Percentiles rank a stretch among this genome's conserved stretches.
phyloP scores from a whole-genome alignment of 1,140 invertebrate species.

The Drosophila arawakana region DNA sequence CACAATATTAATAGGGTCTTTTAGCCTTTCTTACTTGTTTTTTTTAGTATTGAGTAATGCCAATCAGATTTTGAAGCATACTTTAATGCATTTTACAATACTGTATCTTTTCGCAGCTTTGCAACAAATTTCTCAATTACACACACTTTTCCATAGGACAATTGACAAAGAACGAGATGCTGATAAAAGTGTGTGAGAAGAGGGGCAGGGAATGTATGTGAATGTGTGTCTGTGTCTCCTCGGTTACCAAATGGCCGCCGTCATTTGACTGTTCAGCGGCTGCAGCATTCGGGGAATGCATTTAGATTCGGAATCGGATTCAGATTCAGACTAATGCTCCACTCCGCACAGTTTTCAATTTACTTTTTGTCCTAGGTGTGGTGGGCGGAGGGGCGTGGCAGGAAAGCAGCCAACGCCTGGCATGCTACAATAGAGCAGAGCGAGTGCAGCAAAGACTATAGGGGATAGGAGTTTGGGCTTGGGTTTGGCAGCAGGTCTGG shows the following conservation, averaged over 20 bases:
- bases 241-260: conserved; percentile 19
- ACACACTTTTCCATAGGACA: neutral
- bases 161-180: neutral
- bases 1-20: too few species aligned
- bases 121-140: conserved; percentile 19
- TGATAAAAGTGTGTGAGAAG: neutral
- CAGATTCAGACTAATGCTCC: conserved; percentile 31
- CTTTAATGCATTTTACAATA: conserved; percentile 1
- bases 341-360: conserved; percentile 68
- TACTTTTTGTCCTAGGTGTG: conserved; percentile 44
- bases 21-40: neutral
- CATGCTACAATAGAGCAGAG: conserved; percentile 24
- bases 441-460: neutral
- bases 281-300: conserved; percentile 45
- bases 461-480: neutral
- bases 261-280: conserved; percentile 35
- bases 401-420: conserved; percentile 18
- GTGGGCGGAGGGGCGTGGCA: neutral
- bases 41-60: neutral
- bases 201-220: neutral
- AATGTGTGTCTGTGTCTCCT: conserved; percentile 9
- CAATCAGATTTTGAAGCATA: neutral
- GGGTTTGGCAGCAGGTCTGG: too few species aligned
- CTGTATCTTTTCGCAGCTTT: neutral
- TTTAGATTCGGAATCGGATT: conserved; percentile 10